These are phyloP conservation scores for Meles meles DNA, from an alignment of 2,113 vertebrate genomes.

Conservation along the genomic window DNA sequence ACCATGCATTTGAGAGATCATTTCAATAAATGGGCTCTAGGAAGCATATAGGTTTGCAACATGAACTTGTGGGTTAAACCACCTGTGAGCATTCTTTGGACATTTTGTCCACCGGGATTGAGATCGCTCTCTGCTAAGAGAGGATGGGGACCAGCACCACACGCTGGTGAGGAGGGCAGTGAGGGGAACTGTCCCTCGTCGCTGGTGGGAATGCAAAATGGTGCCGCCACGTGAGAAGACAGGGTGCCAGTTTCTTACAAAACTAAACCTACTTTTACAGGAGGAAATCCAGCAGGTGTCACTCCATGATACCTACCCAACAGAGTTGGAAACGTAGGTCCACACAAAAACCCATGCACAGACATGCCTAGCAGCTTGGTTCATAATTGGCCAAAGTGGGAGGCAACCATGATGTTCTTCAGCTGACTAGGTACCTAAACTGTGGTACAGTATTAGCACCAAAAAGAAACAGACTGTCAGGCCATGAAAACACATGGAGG, in stretches of 20 bases:
- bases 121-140: background rate
- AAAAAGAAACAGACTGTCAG: background rate
- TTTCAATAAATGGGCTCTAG: slow-evolving; percentile 36
- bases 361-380: rapidly evolving
- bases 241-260: background rate
- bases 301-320: background rate
- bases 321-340: background rate
- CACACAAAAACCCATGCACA: background rate
- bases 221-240: background rate
- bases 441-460: background rate
- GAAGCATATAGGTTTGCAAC: background rate
- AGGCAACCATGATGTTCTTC: background rate
- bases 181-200: rapidly evolving
- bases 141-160: rapidly evolving
- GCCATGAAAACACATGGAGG: background rate
- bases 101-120: background rate
- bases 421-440: background rate
- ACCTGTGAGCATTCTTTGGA: too few species aligned
- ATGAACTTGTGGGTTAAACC: background rate
- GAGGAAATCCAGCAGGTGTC: too few species aligned
- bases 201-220: background rate
- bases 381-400: background rate
- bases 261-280: too few species aligned
- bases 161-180: background rate
- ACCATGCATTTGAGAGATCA: slow-evolving; percentile 59